Conservation (phyloP, 2,888 invertebrate species). For the Agrochola lota region DNA sequence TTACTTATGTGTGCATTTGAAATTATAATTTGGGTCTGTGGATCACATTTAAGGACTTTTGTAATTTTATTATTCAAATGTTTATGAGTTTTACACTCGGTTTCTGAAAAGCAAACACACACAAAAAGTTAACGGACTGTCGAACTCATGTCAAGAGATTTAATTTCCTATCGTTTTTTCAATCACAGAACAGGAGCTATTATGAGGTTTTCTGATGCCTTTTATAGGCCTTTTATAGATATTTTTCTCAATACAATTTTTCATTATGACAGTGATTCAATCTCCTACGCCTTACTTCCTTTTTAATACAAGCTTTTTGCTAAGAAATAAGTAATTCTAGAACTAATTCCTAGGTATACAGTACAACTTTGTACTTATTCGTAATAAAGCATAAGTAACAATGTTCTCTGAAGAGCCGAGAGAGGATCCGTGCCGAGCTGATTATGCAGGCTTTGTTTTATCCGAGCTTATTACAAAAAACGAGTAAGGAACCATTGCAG, state of each 20-base stretch:
- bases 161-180: neutral
- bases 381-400: constrained; percentile 24
- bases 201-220: neutral
- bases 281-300: neutral
- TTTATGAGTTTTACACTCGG: neutral
- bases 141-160: neutral
- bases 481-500: constrained; percentile 24
- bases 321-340: constrained; percentile 1
- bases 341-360: neutral
- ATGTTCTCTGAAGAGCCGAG: constrained; percentile 1
- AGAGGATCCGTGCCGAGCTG: constrained; percentile 42
- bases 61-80: neutral
- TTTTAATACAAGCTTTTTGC: neutral
- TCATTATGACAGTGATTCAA: neutral
- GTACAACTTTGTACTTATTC: constrained; percentile 8
- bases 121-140: neutral
- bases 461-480: constrained; percentile 59
- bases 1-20: no score
- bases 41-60: neutral
- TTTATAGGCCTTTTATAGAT: neutral
- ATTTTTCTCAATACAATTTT: neutral
- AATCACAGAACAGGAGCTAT: no score
- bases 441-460: constrained; percentile 64
- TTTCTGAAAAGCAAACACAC: neutral
- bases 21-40: neutral